Conservation (phyloP, 1,140 invertebrate species). For the Neodiprion pinetum region DNA sequence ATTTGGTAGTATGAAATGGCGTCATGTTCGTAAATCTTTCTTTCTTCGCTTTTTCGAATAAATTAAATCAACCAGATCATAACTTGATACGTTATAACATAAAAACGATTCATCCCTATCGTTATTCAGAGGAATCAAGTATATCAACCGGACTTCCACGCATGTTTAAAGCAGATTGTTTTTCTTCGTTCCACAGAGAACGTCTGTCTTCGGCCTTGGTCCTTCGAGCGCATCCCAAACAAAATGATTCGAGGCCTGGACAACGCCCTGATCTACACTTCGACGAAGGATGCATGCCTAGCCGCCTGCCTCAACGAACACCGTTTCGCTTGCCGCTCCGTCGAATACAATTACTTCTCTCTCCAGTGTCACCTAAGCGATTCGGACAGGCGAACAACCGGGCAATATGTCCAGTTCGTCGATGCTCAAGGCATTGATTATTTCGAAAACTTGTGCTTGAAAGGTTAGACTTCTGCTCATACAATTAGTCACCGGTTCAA, state of each 20-base stretch:
- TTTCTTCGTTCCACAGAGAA: constrained; percentile 70
- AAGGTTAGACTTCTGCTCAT: constrained; percentile 63
- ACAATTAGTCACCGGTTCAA: background rate
- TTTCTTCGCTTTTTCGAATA: background rate
- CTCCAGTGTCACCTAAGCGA: constrained; percentile 90
- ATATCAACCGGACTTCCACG: no score
- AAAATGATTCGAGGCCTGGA: constrained; percentile 89
- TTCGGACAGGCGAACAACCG: constrained; percentile 84
- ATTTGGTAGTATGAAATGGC: no score
- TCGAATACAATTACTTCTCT: constrained; percentile 93
- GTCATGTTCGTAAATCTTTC: no score
- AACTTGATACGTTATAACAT: background rate
- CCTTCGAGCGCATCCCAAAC: constrained; percentile 92
- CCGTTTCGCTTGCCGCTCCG: constrained; percentile 89
- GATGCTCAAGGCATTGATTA: constrained; percentile 93
- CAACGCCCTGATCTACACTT: constrained; percentile 91
- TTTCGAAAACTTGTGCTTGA: constrained; percentile 94
- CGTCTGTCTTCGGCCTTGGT: constrained; percentile 89
- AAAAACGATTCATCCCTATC: no score
- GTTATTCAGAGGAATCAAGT: no score
- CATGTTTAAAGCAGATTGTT: background rate
- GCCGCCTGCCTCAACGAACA: constrained; percentile 92
- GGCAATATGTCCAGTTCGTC: constrained; percentile 83
- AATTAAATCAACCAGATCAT: background rate
- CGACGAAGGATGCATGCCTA: constrained; percentile 91